Evolutionary conservation across 2,888 invertebrate species (phyloP), one percentile per base, ranked within the genome.

Genomic region (Rapana venosa): DNA sequence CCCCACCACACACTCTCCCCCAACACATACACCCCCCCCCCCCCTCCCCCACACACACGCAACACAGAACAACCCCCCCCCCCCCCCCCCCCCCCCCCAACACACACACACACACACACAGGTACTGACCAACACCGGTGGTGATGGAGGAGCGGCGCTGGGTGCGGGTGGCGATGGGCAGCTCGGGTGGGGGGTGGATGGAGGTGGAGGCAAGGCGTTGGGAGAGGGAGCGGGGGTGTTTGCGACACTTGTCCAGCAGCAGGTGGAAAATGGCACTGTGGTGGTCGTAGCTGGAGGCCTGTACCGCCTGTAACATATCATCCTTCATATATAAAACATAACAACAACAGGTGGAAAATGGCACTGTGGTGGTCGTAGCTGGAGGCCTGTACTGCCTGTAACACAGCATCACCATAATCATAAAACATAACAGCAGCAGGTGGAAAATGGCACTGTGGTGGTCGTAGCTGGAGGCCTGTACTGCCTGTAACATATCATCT

Each of bases 401-500:
- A 47, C 8, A 47, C 8, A 47, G 47, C 47, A 47, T 47, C 8
- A 47, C 8, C 8, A 47, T 47, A 47, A 47, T 47, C 47, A 47
- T 47, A 47, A 47, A 2, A 47, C n/a, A 47, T 8, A 47, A 47
- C 95, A 98, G 97, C 84, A 99, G 97, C 92, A 99, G 97, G 96
- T 98, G 98, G 96, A 99, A 99, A 94, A 99, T 98, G 93, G 99
- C 99, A 94, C 98, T 98, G 93, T 98, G 98, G 96, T 98, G 98
- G 96, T 99, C 98, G 96, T 98, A 99, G 8, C 98, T 97, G 94
- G 98, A 97, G 93, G 97, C 98, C 94, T 97, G 97, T 88, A 99
- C 97, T 36, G 98, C 98, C 97, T 98, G 97, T 61, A 94, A 47
- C 47, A 47, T 47, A 47, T 5, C 47, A 47, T 47, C 47, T n/a